These are phyloP conservation scores for Salvator merianae DNA, from an alignment of 2,113 vertebrate genomes.

Conservation along the genomic window DNA sequence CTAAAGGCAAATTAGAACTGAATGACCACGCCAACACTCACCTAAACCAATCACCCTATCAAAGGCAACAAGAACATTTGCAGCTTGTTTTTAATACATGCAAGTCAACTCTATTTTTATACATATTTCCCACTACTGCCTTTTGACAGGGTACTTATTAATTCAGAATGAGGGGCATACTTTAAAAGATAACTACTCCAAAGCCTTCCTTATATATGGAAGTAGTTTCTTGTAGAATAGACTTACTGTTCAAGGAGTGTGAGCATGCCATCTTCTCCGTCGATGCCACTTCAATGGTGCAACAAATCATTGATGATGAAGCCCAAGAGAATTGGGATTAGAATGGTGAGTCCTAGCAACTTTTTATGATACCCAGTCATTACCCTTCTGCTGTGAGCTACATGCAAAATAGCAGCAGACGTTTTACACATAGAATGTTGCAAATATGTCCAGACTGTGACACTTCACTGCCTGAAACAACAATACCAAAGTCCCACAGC, in stretches of 20 bases:
- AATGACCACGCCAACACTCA: background rate
- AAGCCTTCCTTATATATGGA: background rate
- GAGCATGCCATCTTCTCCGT: background rate
- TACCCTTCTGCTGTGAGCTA: background rate
- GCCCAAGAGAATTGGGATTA: background rate
- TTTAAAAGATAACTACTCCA: background rate
- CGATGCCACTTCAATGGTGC: background rate
- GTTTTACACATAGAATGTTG: background rate
- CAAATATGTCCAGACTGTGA: too few species aligned
- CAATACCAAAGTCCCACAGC: too few species aligned
- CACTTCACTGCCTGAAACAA: background rate
- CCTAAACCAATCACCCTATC: background rate
- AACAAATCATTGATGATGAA: background rate
- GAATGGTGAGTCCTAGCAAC: background rate
- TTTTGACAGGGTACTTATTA: background rate
- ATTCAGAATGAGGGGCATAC: background rate
- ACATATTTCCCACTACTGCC: background rate
- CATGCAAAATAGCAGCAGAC: background rate
- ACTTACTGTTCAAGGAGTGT: background rate
- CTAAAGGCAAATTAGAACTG: background rate
- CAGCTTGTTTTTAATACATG: background rate
- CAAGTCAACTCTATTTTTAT: background rate
- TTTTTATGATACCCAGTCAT: background rate
- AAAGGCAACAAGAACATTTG: background rate
- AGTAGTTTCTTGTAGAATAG: background rate